phyloP scores from a whole-genome alignment of 2,888 invertebrate species.

The Chrysomela aeneicollis region DNA sequence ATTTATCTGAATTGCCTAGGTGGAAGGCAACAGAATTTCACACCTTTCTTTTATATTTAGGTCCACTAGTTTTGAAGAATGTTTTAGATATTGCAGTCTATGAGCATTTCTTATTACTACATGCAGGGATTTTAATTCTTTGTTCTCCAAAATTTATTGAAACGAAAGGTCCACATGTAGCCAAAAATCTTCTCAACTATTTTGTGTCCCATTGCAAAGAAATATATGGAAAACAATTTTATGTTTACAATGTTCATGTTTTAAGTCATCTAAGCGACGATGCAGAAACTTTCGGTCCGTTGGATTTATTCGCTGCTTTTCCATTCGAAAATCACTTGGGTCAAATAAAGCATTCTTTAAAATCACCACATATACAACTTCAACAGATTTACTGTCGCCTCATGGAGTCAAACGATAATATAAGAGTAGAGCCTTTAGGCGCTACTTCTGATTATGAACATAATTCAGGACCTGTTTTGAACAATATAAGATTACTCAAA shows the following conservation, averaged over 20 bases:
- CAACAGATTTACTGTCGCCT: conserved; percentile 27
- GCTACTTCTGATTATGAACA: conserved; percentile 22
- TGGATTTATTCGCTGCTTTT: conserved; percentile 28
- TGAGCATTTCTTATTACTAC: conserved; percentile 15
- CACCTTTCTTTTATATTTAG: conserved; percentile 38
- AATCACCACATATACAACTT: conserved; percentile 21
- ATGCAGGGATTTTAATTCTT: conserved; percentile 13
- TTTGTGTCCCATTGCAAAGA: conserved; percentile 29
- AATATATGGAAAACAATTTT: conserved; percentile 30
- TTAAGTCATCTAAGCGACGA: conserved; percentile 32
- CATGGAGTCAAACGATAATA: conserved; percentile 16
- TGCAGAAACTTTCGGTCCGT: conserved; percentile 23
- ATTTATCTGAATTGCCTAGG: conserved; percentile 30
- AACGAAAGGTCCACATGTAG: too few relatives aligned
- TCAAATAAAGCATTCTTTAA: conserved; percentile 27
- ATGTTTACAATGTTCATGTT: conserved; percentile 29
- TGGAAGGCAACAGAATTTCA: conserved; percentile 44
- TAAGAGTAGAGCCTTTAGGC: conserved; percentile 15
- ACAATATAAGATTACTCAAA: conserved; percentile 13
- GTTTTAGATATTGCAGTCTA: conserved; percentile 13
- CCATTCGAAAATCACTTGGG: conserved; percentile 33
- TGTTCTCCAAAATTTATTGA: too few relatives aligned
- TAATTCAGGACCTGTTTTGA: conserved; percentile 21
- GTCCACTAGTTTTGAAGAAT: conserved; percentile 36
- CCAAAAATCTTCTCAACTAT: conserved; percentile 22